A percentile compares a stretch with the other conserved stretches of the same genome.
phyloP scores from a whole-genome alignment of 1,140 invertebrate genomes.

The Coboldia fuscipes region DNA sequence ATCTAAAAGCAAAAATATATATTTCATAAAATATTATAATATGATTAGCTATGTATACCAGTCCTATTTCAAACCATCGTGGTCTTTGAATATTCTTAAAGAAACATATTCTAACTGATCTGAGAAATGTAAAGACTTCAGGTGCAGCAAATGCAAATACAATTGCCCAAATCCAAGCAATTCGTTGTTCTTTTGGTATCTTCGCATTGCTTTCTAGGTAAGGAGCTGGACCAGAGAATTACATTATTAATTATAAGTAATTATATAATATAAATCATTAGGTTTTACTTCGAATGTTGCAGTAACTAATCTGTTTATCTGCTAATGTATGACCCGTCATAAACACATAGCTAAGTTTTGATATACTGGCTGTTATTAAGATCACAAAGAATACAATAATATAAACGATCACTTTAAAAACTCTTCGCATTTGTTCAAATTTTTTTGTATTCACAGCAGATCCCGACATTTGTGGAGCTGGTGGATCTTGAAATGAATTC shows the following conservation, averaged over 20 bases:
- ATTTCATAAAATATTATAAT: background rate
- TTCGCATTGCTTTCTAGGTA: slow-evolving; percentile 51
- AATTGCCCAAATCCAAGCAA: slow-evolving; percentile 81
- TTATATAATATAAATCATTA: too few relatives aligned
- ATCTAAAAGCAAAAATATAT: slow-evolving; percentile 8
- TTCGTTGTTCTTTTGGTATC: slow-evolving; percentile 53
- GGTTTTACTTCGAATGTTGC: slow-evolving; percentile 32
- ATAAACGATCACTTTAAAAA: slow-evolving; percentile 66
- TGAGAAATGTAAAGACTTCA: slow-evolving; percentile 63
- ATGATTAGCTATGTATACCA: slow-evolving; percentile 26
- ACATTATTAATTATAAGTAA: too few relatives aligned
- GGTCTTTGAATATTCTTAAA: slow-evolving; percentile 39
- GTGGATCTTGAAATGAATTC: slow-evolving; percentile 78
- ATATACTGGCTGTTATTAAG: slow-evolving; percentile 50
- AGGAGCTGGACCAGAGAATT: slow-evolving; percentile 29
- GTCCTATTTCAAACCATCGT: slow-evolving; percentile 12
- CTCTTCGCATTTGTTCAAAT: slow-evolving; percentile 56
- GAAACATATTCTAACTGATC: slow-evolving; percentile 65
- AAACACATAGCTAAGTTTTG: slow-evolving; percentile 67
- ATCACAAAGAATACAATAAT: slow-evolving; percentile 63
- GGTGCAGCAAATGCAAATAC: slow-evolving; percentile 67
- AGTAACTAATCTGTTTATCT: slow-evolving; percentile 45
- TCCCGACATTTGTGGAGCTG: slow-evolving; percentile 60
- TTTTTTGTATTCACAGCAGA: slow-evolving; percentile 71
- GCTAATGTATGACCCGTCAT: slow-evolving; percentile 70